Evolutionary conservation across 2,797 vertebrate species (phyloP), one percentile per base, ranked within the genome.

Genomic region (Enteromius treurensis): DNA sequence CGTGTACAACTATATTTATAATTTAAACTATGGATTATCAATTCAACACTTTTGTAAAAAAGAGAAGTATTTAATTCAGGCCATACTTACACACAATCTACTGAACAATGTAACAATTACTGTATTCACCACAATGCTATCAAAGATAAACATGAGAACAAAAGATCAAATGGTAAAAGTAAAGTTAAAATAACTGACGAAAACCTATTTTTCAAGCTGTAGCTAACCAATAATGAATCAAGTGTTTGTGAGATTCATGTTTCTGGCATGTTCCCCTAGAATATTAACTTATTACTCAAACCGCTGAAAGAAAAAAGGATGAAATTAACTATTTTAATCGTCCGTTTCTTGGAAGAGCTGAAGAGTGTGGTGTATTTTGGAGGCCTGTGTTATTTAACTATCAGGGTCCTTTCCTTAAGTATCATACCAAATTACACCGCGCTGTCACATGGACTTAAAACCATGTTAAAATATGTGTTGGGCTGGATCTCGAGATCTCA

Each of bases 361-460:
- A 62, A 73, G 6, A 40, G 32, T 3, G 5, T 49, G 49, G 37
- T 47, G 37, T 67, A 82, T 81, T 79, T 78, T 78, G 60, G 58
- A 67, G 26, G 45, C 14, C 71, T 47, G 67, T 65, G 32, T 55
- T 80, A 37, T 80, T 49, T 81, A 60, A 81, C 42, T 69, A 67
- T 69, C 42, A 77, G 47, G 40, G 29, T 80, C 53, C 37, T 80
- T 37, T 45, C 53, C 67, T 60, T 51, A 73, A 87, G 5, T 76
- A 75, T 47, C 5, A 84, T 88, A 89, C 90, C 87, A 86, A 90
- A 90, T 92, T 89, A 90, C 86, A 73, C 85, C 67, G 19, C 83
- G 84, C 90, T 88, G 79, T 80, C 79, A 76, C 15, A 17, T 3
- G 21, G 40, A 14, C 23, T 69, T 82, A 29, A 77, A 84, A 53